A percentile compares a stretch with the other conserved stretches of the same genome.
Conservation (phyloP, 2,113 vertebrate species). For the Sula dactylatra region DNA sequence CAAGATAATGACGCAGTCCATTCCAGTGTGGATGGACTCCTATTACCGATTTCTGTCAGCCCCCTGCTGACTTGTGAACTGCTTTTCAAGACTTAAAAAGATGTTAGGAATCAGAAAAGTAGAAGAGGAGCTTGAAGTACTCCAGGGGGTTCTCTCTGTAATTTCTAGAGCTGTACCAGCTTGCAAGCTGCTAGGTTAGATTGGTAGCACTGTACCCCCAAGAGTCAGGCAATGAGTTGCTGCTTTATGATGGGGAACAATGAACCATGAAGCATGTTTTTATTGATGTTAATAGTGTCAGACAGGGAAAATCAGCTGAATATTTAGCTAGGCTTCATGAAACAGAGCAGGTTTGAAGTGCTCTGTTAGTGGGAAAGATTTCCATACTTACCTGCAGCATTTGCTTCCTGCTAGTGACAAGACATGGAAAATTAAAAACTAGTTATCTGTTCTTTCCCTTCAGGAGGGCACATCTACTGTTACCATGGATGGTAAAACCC, state of each 20-base stretch:
- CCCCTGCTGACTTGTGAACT: background rate
- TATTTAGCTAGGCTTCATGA: background rate
- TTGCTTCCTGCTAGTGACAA: background rate
- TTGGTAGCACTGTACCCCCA: background rate
- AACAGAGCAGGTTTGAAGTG: background rate
- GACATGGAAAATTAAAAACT: background rate
- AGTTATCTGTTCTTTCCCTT: background rate
- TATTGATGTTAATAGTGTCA: background rate
- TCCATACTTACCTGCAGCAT: background rate
- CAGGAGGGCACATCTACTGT: constrained; percentile 86
- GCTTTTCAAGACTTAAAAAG: background rate
- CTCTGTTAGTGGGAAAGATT: background rate
- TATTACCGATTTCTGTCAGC: background rate
- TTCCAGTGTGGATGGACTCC: background rate
- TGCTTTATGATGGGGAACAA: background rate
- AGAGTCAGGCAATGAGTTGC: background rate
- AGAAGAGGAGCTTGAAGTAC: background rate
- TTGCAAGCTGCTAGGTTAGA: background rate
- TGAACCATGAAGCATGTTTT: background rate
- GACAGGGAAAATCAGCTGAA: background rate
- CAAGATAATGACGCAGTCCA: background rate
- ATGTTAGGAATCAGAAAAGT: background rate
- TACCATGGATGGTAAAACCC: constrained; percentile 59
- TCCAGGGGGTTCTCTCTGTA: background rate
- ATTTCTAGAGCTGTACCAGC: background rate